A percentile compares a stretch with the other conserved stretches of the same genome.
Evolutionary conservation across 2,113 vertebrate species (phyloP).

Genomic region (Cynoglossus semilaevis): DNA sequence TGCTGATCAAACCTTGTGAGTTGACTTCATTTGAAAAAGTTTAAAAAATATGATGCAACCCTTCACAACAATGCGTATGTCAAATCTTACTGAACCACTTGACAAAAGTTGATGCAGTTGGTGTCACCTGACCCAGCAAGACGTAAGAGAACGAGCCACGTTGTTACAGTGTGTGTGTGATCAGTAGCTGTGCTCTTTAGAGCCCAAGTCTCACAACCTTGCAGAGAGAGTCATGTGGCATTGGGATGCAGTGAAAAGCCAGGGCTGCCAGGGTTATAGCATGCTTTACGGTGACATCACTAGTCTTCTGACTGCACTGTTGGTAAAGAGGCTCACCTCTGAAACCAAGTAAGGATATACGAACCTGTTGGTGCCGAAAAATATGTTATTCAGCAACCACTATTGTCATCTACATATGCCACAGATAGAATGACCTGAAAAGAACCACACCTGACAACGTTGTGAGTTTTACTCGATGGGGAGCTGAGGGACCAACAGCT

Average conservation of each 20-base stretch:
- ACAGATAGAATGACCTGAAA: too few relatives aligned
- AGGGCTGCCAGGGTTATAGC: conserved; percentile 20
- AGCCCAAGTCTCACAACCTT: conserved; percentile 21
- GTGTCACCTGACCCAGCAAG: conserved; percentile 42
- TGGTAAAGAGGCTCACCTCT: conserved; percentile 5
- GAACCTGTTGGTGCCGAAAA: too few relatives aligned
- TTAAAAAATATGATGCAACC: conserved; percentile 3
- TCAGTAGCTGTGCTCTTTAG: conserved; percentile 3
- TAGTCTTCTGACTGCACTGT: conserved; percentile 26
- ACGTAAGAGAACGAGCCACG: conserved; percentile 21
- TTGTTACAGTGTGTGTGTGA: conserved; percentile 8
- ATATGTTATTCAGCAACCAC: too few relatives aligned
- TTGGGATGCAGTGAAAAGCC: conserved; percentile 46
- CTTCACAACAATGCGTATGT: not conserved
- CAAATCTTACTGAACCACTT: conserved; percentile 5
- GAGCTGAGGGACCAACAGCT: too few relatives aligned
- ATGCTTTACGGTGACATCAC: conserved; percentile 55
- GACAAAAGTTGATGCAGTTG: conserved; percentile 13
- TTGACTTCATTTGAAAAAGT: conserved; percentile 4
- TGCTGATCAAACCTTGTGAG: conserved; percentile 17
- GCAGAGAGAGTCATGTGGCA: conserved; percentile 41
- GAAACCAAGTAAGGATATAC: conserved; percentile 9
- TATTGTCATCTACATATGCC: too few relatives aligned
- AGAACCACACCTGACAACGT: too few relatives aligned
- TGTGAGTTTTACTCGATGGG: too few relatives aligned